Evolutionary conservation across 1,140 invertebrate species (phyloP).

Genomic region (Drosophila simulans): DNA sequence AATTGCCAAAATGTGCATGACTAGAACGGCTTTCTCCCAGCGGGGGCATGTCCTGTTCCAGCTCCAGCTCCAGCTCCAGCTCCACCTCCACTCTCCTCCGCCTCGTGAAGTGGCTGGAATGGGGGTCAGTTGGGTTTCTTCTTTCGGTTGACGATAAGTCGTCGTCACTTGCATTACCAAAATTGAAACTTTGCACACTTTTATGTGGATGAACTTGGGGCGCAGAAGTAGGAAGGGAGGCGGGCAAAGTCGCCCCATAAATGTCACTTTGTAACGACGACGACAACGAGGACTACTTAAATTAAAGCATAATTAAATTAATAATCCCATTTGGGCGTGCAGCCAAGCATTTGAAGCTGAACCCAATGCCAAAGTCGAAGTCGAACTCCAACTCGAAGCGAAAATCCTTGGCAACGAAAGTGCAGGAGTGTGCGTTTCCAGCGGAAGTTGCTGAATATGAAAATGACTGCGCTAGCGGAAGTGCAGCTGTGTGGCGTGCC

Average conservation of each 20-base stretch:
- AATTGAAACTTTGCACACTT: constrained; percentile 73
- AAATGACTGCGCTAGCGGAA: constrained; percentile 82
- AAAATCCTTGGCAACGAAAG: neutral
- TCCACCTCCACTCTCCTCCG: neutral
- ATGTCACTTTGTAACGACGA: constrained; percentile 71
- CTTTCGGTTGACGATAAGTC: constrained; percentile 63
- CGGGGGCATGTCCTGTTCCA: constrained; percentile 12
- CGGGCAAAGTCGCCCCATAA: constrained; percentile 28
- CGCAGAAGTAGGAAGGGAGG: neutral
- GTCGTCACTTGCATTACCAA: constrained; percentile 68
- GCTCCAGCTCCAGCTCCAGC: neutral
- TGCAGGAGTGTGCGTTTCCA: constrained; percentile 7
- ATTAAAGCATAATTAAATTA: constrained; percentile 83
- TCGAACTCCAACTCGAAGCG: neutral
- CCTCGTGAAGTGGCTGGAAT: neutral
- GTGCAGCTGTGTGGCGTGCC: constrained; percentile 81
- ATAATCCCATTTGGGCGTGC: constrained; percentile 79
- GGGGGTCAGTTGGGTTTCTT: constrained; percentile 67
- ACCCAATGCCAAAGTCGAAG: constrained; percentile 3
- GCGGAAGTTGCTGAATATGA: constrained; percentile 80
- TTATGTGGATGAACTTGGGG: constrained; percentile 29
- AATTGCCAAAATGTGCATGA: constrained; percentile 78
- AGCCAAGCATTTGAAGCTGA: constrained; percentile 50
- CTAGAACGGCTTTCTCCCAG: constrained; percentile 52
- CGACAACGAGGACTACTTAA: constrained; percentile 76